Evolutionary conservation across 2,797 vertebrate species (phyloP).

Genomic region (Mus minutoides): DNA sequence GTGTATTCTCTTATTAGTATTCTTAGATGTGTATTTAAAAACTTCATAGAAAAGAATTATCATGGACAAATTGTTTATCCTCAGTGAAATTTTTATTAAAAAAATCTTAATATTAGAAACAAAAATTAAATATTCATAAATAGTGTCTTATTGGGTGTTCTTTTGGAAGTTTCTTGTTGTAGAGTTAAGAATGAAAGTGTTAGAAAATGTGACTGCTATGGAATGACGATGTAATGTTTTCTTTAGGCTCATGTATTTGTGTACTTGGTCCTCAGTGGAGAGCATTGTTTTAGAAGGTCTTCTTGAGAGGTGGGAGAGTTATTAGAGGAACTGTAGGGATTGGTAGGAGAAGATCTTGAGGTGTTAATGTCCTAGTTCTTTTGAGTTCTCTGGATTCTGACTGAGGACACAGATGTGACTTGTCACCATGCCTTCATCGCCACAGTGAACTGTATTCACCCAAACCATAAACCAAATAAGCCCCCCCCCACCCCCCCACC

Average conservation of each 20-base stretch:
- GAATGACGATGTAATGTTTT: neutral
- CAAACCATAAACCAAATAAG: neutral
- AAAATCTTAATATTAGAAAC: neutral
- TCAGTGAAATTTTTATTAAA: neutral
- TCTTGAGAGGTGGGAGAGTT: neutral
- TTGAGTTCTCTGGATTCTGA: neutral
- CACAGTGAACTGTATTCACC: neutral
- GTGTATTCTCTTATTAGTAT: slow-evolving; percentile 19
- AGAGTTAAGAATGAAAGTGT: slow-evolving; percentile 4
- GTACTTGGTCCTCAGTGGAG: neutral
- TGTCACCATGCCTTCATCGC: neutral
- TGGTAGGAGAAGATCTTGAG: neutral
- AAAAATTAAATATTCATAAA: neutral
- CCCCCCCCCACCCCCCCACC: accelerated
- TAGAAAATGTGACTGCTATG: neutral
- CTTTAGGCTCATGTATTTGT: neutral
- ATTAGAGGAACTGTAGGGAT: neutral
- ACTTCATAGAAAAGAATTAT: slow-evolving; percentile 6
- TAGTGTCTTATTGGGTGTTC: neutral
- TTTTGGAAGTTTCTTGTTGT: neutral
- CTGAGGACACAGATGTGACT: neutral
- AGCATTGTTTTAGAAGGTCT: neutral
- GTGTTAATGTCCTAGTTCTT: neutral
- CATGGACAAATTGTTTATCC: neutral
- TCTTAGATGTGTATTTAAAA: slow-evolving; percentile 33